These are phyloP conservation scores for Hycleus phaleratus DNA, from an alignment of 1,140 invertebrate genomes.

Conservation along the genomic window DNA sequence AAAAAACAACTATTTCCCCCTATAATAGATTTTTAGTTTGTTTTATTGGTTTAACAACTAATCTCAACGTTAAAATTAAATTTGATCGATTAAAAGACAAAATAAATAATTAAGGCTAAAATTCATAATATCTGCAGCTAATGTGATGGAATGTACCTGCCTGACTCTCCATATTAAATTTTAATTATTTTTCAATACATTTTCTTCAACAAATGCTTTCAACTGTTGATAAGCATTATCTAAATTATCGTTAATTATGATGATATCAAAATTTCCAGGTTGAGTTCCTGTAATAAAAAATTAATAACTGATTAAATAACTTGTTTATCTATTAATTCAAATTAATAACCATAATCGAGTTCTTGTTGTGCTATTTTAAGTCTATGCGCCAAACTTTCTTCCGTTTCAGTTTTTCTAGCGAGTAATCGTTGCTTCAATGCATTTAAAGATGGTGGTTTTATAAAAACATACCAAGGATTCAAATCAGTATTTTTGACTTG, in stretches of 20 bases:
- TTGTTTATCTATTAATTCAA: too few species aligned
- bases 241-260: constrained; percentile 85
- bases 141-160: too few species aligned
- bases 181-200: constrained; percentile 9
- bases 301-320: background rate
- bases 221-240: constrained; percentile 79
- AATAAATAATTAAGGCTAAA: too few species aligned
- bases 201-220: constrained; percentile 18
- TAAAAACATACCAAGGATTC: constrained; percentile 80
- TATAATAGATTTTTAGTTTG: too few species aligned
- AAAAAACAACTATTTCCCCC: too few species aligned
- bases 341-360: constrained; percentile 68
- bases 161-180: too few species aligned
- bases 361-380: constrained; percentile 68
- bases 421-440: constrained; percentile 72
- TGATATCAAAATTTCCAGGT: constrained; percentile 79
- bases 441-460: constrained; percentile 84
- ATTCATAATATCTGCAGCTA: too few species aligned
- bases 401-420: constrained; percentile 79
- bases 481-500: constrained; percentile 79
- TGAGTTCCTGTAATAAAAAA: constrained; percentile 45
- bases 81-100: too few species aligned
- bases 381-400: constrained; percentile 71
- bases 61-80: too few species aligned
- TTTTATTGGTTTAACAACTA: too few species aligned